Percentiles rank a stretch among this genome's conserved stretches.
Conservation (phyloP, 2,113 vertebrate species). For the Chunga burmeisteri region DNA sequence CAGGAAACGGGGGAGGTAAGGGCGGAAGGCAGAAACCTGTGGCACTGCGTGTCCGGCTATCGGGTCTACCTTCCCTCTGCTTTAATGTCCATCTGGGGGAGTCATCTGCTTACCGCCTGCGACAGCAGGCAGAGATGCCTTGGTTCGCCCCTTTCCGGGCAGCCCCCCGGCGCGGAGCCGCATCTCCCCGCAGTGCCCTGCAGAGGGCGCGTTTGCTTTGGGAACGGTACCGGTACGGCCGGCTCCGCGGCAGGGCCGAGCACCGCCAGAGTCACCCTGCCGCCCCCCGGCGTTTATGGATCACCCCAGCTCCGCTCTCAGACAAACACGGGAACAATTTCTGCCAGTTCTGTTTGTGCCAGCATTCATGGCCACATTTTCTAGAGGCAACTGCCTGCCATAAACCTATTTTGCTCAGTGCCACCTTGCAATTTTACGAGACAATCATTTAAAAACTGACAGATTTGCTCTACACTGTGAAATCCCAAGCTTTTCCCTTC, state of each 20-base stretch:
- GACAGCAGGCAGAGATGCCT: rapidly evolving
- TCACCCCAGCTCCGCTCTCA: background rate
- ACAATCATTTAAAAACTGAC: background rate
- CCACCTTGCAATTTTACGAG: background rate
- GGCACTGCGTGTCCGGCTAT: background rate
- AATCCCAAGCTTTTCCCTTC: background rate
- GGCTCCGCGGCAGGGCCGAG: too few relatives aligned
- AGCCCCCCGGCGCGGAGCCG: background rate
- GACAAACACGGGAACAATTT: background rate
- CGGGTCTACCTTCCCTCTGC: background rate
- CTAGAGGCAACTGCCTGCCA: background rate
- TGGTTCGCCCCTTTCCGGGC: background rate
- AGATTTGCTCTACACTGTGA: background rate
- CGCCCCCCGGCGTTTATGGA: background rate
- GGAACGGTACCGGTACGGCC: background rate
- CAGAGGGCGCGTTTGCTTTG: conserved; percentile 54
- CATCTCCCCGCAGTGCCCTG: background rate
- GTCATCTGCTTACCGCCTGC: rapidly evolving
- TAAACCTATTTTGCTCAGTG: background rate
- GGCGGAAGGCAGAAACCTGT: background rate
- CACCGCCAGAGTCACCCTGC: too few relatives aligned
- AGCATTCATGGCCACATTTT: background rate
- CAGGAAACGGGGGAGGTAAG: too few relatives aligned
- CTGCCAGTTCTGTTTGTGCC: background rate
- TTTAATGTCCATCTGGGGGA: background rate